Conservation (phyloP, 1,140 invertebrate genomes). For the Lysiphlebus fabarum region DNA sequence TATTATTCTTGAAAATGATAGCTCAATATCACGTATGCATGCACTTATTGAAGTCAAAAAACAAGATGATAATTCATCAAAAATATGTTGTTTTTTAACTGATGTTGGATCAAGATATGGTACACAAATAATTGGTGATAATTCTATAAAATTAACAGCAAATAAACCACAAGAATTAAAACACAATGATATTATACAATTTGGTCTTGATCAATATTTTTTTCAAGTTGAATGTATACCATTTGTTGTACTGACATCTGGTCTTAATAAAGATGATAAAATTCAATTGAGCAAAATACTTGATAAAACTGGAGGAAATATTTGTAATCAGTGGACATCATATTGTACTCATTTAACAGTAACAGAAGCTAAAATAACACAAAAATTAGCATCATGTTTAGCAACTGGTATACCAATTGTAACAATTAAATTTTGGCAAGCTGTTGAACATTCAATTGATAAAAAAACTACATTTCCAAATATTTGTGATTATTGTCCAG, state of each 20-base stretch:
- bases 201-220: conserved; percentile 7
- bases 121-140: background rate
- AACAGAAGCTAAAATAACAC: conserved; percentile 1
- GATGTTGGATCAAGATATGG: conserved; percentile 12
- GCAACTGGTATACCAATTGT: conserved; percentile 5
- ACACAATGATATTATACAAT: background rate
- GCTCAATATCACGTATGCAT: conserved; percentile 2
- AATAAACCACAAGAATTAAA: no score
- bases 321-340: background rate
- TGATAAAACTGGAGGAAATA: background rate
- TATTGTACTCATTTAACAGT: conserved; percentile 7
- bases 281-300: background rate
- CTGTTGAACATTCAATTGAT: no score
- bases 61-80: no score
- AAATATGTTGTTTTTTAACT: background rate
- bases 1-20: background rate
- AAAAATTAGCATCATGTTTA: background rate
- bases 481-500: background rate
- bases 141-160: background rate
- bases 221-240: background rate
- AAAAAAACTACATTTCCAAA: background rate
- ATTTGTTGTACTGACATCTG: background rate
- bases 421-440: conserved; percentile 3
- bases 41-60: background rate
- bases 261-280: background rate